phyloP scores from a whole-genome alignment of 2,113 vertebrate genomes.

The Paedocypris sp. region DNA sequence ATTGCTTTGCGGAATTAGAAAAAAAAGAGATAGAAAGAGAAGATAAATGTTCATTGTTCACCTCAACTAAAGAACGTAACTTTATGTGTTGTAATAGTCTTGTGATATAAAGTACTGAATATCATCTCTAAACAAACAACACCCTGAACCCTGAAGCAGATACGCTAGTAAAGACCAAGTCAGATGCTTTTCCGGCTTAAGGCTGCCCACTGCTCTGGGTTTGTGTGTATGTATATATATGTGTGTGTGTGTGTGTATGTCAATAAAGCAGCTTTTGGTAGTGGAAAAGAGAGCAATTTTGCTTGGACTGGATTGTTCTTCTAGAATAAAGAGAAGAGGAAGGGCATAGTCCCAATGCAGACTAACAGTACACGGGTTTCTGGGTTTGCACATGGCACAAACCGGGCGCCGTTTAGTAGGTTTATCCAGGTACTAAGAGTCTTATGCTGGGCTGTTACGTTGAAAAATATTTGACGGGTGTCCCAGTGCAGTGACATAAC shows the following conservation, averaged over 20 bases:
- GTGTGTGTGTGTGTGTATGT: no score
- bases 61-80: no score
- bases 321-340: background rate
- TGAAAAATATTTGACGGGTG: constrained; percentile 1
- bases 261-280: background rate
- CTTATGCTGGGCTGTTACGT: background rate
- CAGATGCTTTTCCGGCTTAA: no score
- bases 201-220: background rate
- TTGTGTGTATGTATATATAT: background rate
- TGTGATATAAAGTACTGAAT: no score
- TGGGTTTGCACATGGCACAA: background rate
- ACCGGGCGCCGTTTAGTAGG: background rate
- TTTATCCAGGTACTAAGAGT: background rate
- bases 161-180: no score
- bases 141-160: no score
- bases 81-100: no score
- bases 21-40: no score
- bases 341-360: constrained; percentile 4
- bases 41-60: no score
- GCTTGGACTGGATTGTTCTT: constrained; percentile 1
- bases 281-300: constrained; percentile 4
- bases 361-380: constrained; percentile 5
- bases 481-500: background rate
- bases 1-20: no score
- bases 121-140: no score